phyloP scores from a whole-genome alignment of 1,140 invertebrate genomes.

The Lethocerus indicus region DNA sequence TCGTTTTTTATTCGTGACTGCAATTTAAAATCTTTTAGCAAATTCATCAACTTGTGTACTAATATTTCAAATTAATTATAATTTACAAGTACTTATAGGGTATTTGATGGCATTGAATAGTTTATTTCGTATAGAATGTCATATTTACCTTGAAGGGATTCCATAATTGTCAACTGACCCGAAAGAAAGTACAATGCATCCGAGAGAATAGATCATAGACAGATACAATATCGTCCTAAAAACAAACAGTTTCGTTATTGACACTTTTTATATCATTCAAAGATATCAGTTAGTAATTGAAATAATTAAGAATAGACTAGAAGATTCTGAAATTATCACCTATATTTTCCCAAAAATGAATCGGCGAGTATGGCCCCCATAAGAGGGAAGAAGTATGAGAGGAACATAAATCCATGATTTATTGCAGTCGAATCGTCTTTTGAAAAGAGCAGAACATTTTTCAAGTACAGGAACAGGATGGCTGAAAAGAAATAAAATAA shows the following conservation, averaged over 20 bases:
- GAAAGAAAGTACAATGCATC: constrained; percentile 58
- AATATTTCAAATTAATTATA: too few relatives aligned
- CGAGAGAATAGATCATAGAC: constrained; percentile 74
- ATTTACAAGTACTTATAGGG: too few relatives aligned
- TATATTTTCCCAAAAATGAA: constrained; percentile 69
- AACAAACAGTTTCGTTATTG: not conserved
- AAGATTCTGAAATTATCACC: constrained; percentile 18
- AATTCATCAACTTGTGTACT: too few relatives aligned
- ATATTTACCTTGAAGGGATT: constrained; percentile 3
- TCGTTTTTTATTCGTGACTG: too few relatives aligned
- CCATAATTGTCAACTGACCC: not conserved
- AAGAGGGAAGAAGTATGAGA: constrained; percentile 74
- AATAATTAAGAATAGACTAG: not conserved
- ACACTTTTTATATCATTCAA: not conserved
- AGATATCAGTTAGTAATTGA: not conserved
- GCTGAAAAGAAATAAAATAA: constrained; percentile 36
- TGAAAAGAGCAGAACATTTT: constrained; percentile 40
- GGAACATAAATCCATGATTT: constrained; percentile 64
- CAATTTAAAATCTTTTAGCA: too few relatives aligned
- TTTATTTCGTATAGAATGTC: too few relatives aligned
- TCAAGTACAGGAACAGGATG: constrained; percentile 64
- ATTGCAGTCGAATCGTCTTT: constrained; percentile 53
- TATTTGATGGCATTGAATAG: too few relatives aligned
- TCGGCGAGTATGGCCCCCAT: constrained; percentile 79
- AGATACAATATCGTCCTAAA: constrained; percentile 64